These are phyloP conservation scores for Nematostella vectensis DNA, from an alignment of 92 coral and sea anemone genomes.

Conservation along the genomic window DNA sequence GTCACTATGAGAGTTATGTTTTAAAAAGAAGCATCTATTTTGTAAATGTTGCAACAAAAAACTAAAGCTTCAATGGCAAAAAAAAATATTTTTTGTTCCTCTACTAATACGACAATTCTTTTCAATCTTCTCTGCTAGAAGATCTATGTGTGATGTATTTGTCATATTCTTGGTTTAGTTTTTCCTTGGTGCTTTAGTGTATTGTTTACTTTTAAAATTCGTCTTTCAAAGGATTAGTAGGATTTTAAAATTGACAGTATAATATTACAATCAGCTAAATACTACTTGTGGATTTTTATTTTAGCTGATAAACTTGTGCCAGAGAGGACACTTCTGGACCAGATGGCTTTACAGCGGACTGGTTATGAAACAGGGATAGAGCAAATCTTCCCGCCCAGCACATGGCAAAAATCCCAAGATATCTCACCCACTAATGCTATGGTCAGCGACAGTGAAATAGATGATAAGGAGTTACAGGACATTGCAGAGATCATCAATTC, in stretches of 20 bases:
- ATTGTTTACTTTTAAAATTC: background rate
- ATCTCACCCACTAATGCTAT: slow-evolving; percentile 1
- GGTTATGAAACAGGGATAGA: slow-evolving; percentile 27
- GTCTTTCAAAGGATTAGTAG: background rate
- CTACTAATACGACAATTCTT: no score
- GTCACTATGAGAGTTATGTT: no score
- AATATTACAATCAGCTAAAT: no score
- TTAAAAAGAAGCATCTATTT: no score
- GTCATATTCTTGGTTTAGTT: no score
- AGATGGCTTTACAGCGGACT: slow-evolving; percentile 46
- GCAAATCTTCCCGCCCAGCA: slow-evolving; percentile 30
- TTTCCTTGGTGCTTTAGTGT: background rate
- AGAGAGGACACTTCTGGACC: slow-evolving; percentile 41
- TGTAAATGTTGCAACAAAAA: background rate
- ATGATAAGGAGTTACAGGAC: slow-evolving; percentile 25
- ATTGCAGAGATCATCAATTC: slow-evolving; percentile 36
- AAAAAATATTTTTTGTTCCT: no score
- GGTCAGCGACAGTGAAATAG: slow-evolving; percentile 10
- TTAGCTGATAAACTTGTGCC: slow-evolving; percentile 60
- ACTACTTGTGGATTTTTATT: no score
- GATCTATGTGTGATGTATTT: no score
- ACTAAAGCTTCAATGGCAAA: no score
- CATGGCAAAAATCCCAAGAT: background rate
- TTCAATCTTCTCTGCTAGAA: no score
- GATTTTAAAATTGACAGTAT: no score